These are phyloP conservation scores for Alouatta palliata DNA, from an alignment of 2,113 vertebrate genomes.

Conservation along the genomic window DNA sequence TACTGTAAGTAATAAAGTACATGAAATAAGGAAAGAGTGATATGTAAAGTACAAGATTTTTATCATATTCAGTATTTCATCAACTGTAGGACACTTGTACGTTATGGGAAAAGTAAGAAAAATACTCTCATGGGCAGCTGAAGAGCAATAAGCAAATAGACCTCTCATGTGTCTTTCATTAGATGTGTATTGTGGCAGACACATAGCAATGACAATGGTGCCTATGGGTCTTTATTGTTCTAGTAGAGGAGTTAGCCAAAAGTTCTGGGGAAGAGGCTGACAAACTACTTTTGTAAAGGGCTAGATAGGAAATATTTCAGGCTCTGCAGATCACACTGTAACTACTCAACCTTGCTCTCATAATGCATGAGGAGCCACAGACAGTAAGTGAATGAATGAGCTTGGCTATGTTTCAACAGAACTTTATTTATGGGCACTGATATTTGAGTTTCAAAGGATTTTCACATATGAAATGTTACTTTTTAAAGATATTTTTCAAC, in stretches of 20 bases:
- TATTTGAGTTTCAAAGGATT: neutral
- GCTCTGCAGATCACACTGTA: neutral
- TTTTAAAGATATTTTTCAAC: neutral
- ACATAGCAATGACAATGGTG: neutral
- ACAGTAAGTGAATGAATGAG: neutral
- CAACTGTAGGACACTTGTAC: neutral
- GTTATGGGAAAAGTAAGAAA: neutral
- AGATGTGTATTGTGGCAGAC: neutral
- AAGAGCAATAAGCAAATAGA: neutral
- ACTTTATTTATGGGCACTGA: neutral
- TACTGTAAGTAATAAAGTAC: neutral
- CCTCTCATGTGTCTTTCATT: neutral
- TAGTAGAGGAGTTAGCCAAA: neutral
- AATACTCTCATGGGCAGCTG: neutral
- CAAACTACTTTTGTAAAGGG: neutral
- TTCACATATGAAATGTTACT: neutral
- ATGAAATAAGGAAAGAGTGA: neutral
- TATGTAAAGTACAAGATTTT: neutral
- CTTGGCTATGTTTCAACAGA: neutral
- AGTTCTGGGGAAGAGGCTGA: neutral
- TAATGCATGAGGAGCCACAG: neutral
- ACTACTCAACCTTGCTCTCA: neutral
- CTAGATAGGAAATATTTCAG: neutral
- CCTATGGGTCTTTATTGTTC: neutral
- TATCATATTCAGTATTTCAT: neutral